These are phyloP conservation scores for Aquatica leii DNA, from an alignment of 2,888 invertebrate genomes.

Conservation along the genomic window DNA sequence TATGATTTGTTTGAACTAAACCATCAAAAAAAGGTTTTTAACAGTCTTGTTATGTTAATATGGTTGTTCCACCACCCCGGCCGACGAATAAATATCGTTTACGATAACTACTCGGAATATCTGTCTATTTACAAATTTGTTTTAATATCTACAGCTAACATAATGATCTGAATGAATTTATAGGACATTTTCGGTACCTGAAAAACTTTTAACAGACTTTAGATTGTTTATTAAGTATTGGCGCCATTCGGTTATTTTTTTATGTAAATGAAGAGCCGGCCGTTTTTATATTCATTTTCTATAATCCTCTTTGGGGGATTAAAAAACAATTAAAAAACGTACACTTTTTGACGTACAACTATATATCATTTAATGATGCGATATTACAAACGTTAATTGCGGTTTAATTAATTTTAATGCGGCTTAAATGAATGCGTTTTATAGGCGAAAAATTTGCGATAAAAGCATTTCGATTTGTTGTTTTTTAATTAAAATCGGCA, in stretches of 20 bases:
- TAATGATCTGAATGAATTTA: constrained; percentile 53
- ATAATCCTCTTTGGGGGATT: not conserved
- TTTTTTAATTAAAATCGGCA: no score
- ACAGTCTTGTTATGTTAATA: constrained; percentile 49
- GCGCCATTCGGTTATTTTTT: constrained; percentile 42
- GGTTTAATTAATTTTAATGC: no score
- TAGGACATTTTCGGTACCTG: constrained; percentile 39
- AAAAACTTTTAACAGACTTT: constrained; percentile 41
- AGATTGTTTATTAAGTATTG: constrained; percentile 48
- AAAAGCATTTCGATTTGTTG: no score
- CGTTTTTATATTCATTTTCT: constrained; percentile 3
- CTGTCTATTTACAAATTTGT: constrained; percentile 54
- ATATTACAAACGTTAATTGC: no score
- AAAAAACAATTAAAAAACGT: not conserved
- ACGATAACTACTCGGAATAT: constrained; percentile 39
- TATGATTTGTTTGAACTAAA: constrained; percentile 36
- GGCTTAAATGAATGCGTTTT: no score
- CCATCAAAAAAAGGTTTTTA: constrained; percentile 36
- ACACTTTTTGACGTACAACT: no score
- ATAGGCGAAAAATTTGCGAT: no score
- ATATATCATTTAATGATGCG: no score
- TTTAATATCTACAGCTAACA: constrained; percentile 52
- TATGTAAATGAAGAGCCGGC: constrained; percentile 24
- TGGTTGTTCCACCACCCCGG: constrained; percentile 42
- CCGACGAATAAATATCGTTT: constrained; percentile 46